These are phyloP conservation scores for Cephalotes varians DNA, from an alignment of 2,888 invertebrate genomes.

Conservation along the genomic window DNA sequence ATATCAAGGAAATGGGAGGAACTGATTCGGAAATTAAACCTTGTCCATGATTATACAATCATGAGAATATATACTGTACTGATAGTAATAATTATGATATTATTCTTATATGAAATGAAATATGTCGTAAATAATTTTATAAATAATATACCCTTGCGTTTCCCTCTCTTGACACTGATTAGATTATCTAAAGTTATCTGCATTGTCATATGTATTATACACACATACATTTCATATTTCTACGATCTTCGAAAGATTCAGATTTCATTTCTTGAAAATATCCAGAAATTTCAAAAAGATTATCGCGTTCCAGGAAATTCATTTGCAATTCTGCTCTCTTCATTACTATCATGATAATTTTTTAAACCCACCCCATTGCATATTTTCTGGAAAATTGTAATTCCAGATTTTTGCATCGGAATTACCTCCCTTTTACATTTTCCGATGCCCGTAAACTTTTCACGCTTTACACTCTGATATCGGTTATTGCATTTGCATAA, in stretches of 20 bases:
- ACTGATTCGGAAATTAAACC: background rate
- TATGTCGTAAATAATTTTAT: background rate
- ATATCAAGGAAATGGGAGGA: background rate
- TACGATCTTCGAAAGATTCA: background rate
- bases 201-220: background rate
- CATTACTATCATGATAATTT: conserved; percentile 10
- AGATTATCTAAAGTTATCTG: background rate
- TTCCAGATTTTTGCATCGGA: conserved; percentile 7
- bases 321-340: conserved; percentile 16
- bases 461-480: conserved; percentile 15
- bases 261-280: background rate
- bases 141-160: background rate
- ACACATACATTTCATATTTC: no score
- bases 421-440: background rate
- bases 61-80: background rate
- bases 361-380: background rate
- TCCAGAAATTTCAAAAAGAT: background rate
- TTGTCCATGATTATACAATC: background rate
- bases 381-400: background rate
- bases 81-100: background rate
- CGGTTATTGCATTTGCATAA: conserved; percentile 40
- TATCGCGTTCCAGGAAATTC: background rate
- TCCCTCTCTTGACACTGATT: background rate
- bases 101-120: background rate
- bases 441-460: conserved; percentile 13